Evolutionary conservation across 2,888 invertebrate genomes (phyloP), one percentile per base, ranked within the genome.

Genomic region (Bellardia pandia): DNA sequence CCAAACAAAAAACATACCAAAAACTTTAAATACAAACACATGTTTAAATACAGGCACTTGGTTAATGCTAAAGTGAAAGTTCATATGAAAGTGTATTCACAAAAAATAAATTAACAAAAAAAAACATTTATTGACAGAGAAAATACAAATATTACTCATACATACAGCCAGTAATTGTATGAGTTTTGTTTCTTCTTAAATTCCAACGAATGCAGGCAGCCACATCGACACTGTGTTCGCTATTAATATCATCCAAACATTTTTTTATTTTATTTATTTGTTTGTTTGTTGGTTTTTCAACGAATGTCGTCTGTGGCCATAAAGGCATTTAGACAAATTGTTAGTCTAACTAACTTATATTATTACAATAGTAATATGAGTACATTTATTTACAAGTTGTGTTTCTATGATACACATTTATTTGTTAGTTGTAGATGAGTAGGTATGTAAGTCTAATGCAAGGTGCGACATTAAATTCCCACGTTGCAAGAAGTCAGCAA

Each of bases 41-140:
- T 51, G 53, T 9, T 56, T 45, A n/a, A 66, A 68, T 68, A 83
- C 71, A 82, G 60, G 75, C 75, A 68, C 58, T 74, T 60, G 33
- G 69, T 37, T 23, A 74, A 6, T 71, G 77, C 74, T 87, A 69
- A 87, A 87, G 87, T 87, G 87, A 87, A 87, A 87, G 87, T 87
- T 87, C 87, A 85, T 74, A 87, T 77, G 78, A 84, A 87, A 87
- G 84, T 87, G 80, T 85, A 77, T 53, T 23, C 72, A 64, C 9
- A 51, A 42, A 71, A 14, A 69, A 45, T 13, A 45, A 45, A 45
- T 7, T 9, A 42, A 4, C 4, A 42, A 8, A 45, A 45, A 1
- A 45, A 11, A 33, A 79, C 72, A 37, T 64, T 80, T 81, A 87
- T 87, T 81, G 87, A 85, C 84, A 87, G 87, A 87, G 84, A 81